Base-by-base conservation (phyloP, 2,888 invertebrate species). In the Melieria crassipennis region DNA sequence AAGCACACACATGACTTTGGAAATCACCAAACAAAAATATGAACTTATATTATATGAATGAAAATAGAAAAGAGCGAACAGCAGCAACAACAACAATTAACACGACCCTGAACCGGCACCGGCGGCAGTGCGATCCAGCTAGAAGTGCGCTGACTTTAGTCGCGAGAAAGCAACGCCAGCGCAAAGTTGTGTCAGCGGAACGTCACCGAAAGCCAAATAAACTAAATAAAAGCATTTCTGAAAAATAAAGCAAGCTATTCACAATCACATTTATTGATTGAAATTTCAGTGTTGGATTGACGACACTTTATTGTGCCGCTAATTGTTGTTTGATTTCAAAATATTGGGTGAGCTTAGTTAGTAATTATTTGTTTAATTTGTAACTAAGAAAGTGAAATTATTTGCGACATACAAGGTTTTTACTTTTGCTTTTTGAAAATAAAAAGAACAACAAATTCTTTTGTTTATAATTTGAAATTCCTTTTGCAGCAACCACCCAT, bases 391-490 rank as follows among this genome's bases (percentile, higher is more conserved):
- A 42, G 7, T 56, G 47, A 11, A 45, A 46, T 57, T 57, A 9
- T 1, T 52, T 65, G 52, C 16, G 1, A 3, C 16, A 45, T 13
- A 46, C 47, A 13, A 11, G 13, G 10, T 16, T 5, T 16, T 9
- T n/a, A 46, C n/a, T 13, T 10, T 63, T 11, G 5, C 9, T 48
- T 13, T 4, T 46, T 4, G 10, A 9, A 60, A 60, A 9, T 57
- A 10, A 9, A 9, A 57, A 43, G 2, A 69, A 57, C 16, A 66
- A 61, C 52, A 45, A 75, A 71, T 13, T 65, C 7, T 52, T 50
- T 56, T 63, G 62, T 69, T 30, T 65, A 48, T 70, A 46, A 70
- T 70, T 60, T 61, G 66, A 58, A 4, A 64, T 71, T 69, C 66
- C 56, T 13, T 56, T 48, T 16, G 13, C 16, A 42, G 47, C 11